These are phyloP conservation scores for Harmothoe impar DNA, from an alignment of 2,888 invertebrate genomes.

Conservation along the genomic window DNA sequence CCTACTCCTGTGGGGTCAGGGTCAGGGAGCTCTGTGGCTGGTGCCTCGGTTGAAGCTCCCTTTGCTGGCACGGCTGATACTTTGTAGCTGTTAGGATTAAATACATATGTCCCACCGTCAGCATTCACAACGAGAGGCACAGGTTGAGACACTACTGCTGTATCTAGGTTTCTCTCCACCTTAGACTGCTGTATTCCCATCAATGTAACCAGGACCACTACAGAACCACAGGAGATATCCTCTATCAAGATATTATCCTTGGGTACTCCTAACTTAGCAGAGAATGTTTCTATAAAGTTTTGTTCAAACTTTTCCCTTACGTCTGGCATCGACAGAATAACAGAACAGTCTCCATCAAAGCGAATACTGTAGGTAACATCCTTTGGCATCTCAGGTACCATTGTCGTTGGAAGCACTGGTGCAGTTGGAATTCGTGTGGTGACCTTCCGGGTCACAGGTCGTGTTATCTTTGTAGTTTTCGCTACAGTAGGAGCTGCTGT, in stretches of 20 bases:
- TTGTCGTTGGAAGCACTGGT: background rate
- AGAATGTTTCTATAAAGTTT: background rate
- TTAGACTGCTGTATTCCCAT: background rate
- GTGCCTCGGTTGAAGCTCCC: background rate
- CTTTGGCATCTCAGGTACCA: background rate
- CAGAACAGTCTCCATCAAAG: constrained; percentile 8
- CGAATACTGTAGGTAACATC: constrained; percentile 18
- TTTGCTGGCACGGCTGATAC: background rate
- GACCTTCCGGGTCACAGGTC: background rate
- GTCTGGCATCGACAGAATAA: background rate
- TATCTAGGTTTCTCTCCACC: background rate
- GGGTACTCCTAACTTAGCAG: background rate
- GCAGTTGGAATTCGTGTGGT: background rate
- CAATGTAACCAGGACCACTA: background rate
- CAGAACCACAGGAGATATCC: constrained; percentile 47
- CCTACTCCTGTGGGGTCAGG: too few species aligned
- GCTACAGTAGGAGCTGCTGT: background rate
- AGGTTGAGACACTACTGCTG: background rate
- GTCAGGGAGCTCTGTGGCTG: background rate
- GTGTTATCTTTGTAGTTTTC: background rate
- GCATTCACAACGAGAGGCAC: background rate
- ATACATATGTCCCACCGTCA: background rate
- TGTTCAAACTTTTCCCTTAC: constrained; percentile 25
- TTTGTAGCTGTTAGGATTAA: background rate
- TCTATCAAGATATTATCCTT: constrained; percentile 6